Evolutionary conservation across 1,140 invertebrate species (phyloP).

Genomic region (Dendrolimus punctatus): DNA sequence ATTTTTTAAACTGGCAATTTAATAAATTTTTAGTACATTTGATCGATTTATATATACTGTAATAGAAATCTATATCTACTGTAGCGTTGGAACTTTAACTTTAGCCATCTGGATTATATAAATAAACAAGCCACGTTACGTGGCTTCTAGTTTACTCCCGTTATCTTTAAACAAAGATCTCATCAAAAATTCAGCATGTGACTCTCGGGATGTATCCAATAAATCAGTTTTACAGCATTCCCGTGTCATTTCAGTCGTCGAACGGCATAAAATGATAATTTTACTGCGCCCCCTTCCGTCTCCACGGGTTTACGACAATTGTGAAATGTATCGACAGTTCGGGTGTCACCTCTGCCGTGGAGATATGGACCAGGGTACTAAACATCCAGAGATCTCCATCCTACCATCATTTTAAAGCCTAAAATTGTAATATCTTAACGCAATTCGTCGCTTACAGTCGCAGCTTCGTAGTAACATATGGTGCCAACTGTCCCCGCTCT

Average conservation of each 20-base stretch:
- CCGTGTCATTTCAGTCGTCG: conserved; percentile 68
- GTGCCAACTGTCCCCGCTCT: conserved; percentile 30
- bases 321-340: conserved; percentile 70
- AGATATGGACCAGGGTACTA: conserved; percentile 15
- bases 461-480: conserved; percentile 47
- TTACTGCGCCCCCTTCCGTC: conserved; percentile 68
- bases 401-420: conserved; percentile 21
- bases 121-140: conserved; percentile 1
- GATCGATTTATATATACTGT: too few relatives aligned
- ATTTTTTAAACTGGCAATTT: too few relatives aligned
- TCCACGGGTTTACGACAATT: conserved; percentile 67
- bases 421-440: conserved; percentile 1
- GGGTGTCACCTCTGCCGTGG: conserved; percentile 56
- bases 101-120: neutral
- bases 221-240: conserved; percentile 71
- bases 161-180: conserved; percentile 59
- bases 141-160: conserved; percentile 14
- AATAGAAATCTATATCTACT: too few relatives aligned
- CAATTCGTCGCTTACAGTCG: conserved; percentile 3
- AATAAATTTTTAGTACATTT: too few relatives aligned
- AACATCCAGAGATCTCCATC: conserved; percentile 14
- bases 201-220: conserved; percentile 63
- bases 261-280: conserved; percentile 71
- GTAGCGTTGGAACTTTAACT: too few relatives aligned
- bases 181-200: conserved; percentile 67